phyloP scores from a whole-genome alignment of 2,797 vertebrate genomes.

The Molossus alvarezi region DNA sequence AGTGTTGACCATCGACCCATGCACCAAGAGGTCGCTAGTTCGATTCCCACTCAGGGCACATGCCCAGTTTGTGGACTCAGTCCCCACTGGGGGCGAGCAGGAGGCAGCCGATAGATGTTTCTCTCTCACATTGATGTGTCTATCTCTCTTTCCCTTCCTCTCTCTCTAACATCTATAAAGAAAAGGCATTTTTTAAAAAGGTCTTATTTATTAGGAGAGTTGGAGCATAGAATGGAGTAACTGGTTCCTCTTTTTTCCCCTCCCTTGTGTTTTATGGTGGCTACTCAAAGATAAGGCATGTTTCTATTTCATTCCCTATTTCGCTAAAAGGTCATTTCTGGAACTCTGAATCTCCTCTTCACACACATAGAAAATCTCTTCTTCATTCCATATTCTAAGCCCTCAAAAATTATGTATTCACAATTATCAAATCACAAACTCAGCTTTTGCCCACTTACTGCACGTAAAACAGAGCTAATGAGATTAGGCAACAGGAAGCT shows the following conservation, averaged over 20 bases:
- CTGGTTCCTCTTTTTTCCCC: neutral
- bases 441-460: slow-evolving; percentile 75
- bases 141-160: too few relatives aligned
- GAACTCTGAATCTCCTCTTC: slow-evolving; percentile 50
- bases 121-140: too few relatives aligned
- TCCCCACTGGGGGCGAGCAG: too few relatives aligned
- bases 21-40: too few relatives aligned
- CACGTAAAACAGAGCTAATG: slow-evolving; percentile 79
- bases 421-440: slow-evolving; percentile 66
- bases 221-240: neutral
- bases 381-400: slow-evolving; percentile 58
- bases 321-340: slow-evolving; percentile 28
- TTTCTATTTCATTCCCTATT: slow-evolving; percentile 1
- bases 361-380: neutral
- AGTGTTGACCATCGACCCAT: too few relatives aligned
- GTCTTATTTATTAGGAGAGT: neutral
- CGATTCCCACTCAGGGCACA: too few relatives aligned
- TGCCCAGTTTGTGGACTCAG: too few relatives aligned
- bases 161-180: too few relatives aligned
- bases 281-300: neutral
- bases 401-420: slow-evolving; percentile 63
- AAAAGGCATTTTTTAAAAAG: too few relatives aligned
- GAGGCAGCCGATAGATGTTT: too few relatives aligned
- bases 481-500: slow-evolving; percentile 76
- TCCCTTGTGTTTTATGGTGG: neutral